A percentile compares a stretch with the other conserved stretches of the same genome.
These are phyloP conservation scores for Xestia sexstrigata DNA, from an alignment of 2,888 invertebrate genomes.

Conservation along the genomic window DNA sequence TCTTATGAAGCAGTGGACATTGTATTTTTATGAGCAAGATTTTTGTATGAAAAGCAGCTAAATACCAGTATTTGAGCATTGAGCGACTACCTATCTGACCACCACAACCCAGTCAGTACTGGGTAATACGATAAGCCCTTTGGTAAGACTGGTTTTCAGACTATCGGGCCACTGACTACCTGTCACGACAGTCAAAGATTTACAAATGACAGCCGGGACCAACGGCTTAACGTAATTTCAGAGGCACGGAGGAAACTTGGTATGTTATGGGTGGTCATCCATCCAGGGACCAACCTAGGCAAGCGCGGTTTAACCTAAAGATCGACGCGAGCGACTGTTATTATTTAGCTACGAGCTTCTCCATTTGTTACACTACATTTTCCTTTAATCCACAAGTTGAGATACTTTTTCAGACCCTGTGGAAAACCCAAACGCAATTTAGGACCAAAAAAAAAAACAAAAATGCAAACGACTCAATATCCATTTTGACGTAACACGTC, in stretches of 20 bases:
- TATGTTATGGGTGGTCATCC: not conserved
- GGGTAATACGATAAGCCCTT: not conserved
- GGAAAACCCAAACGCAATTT: slow-evolving; percentile 17
- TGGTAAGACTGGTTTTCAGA: not conserved
- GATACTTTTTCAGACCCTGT: too few species aligned
- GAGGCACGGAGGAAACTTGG: not conserved
- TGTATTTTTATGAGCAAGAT: not conserved
- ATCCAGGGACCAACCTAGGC: not conserved
- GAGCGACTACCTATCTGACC: not conserved
- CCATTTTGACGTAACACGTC: slow-evolving; percentile 13
- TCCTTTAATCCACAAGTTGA: not conserved
- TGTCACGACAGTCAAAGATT: not conserved
- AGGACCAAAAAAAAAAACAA: not conserved
- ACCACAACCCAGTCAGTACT: not conserved
- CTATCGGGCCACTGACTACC: not conserved
- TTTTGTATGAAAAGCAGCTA: not conserved
- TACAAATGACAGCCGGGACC: not conserved
- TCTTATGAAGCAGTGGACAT: not conserved
- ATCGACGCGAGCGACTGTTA: not conserved
- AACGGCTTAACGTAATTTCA: not conserved
- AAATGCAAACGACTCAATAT: slow-evolving; percentile 11
- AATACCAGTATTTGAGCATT: not conserved
- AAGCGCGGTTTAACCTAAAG: not conserved
- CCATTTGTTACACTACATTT: not conserved
- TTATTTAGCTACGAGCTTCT: not conserved